Conservation (phyloP, 1,140 invertebrate genomes). For the Rhopalosiphum maidis region DNA sequence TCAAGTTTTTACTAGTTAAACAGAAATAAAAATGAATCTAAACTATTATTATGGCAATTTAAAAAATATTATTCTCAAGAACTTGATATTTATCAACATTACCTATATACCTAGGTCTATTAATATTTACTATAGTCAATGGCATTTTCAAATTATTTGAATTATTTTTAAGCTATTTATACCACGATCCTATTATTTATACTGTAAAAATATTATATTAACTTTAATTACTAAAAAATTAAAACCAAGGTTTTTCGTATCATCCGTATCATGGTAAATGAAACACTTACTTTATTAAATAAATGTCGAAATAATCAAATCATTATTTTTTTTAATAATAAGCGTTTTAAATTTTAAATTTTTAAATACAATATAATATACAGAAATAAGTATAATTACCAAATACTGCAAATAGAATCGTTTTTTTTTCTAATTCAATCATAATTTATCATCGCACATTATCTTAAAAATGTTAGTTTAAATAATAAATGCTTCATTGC, state of each 20-base stretch:
- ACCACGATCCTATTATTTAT: not conserved
- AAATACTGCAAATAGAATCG: not conserved
- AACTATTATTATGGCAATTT: not conserved
- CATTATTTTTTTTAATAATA: not conserved
- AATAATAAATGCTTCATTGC: not conserved
- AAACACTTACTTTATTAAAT: not conserved
- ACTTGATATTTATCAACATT: too few species aligned
- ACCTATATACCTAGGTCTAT: not conserved
- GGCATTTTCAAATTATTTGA: not conserved
- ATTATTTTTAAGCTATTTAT: not conserved
- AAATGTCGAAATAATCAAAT: not conserved
- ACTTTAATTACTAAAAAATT: not conserved
- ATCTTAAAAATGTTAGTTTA: not conserved
- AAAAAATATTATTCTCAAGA: not conserved
- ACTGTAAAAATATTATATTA: not conserved
- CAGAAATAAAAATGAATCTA: too few species aligned
- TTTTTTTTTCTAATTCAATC: not conserved
- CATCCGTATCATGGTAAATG: not conserved
- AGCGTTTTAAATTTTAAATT: not conserved
- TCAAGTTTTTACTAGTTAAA: too few species aligned
- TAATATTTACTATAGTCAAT: not conserved
- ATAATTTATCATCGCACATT: not conserved
- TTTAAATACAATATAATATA: not conserved
- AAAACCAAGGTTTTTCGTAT: not conserved
- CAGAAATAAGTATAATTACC: not conserved